Evolutionary conservation across 1,140 invertebrate species (phyloP).

Genomic region (Melitaea cinxia): DNA sequence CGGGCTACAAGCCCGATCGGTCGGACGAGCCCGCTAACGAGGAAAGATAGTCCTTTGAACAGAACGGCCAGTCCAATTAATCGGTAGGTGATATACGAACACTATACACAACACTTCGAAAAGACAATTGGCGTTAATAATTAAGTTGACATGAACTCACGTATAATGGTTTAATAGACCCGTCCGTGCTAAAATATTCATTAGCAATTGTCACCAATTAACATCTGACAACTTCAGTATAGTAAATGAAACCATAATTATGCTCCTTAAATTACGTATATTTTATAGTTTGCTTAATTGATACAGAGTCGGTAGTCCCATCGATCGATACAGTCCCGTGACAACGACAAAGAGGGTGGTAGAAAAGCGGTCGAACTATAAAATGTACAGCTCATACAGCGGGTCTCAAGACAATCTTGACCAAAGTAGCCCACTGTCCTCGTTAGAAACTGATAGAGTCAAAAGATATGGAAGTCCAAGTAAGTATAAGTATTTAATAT

Average conservation of each 20-base stretch:
- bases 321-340: slow-evolving; percentile 72
- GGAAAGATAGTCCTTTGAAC: slow-evolving; percentile 73
- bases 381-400: slow-evolving; percentile 73
- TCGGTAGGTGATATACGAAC: slow-evolving; percentile 55
- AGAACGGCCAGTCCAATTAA: slow-evolving; percentile 78
- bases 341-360: slow-evolving; percentile 69
- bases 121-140: slow-evolving; percentile 21
- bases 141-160: slow-evolving; percentile 5
- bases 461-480: slow-evolving; percentile 73
- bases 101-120: slow-evolving; percentile 11
- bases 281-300: neutral
- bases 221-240: neutral
- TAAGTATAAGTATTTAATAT: slow-evolving; percentile 40
- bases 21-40: slow-evolving; percentile 68
- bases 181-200: neutral
- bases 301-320: slow-evolving; percentile 68
- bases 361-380: slow-evolving; percentile 74
- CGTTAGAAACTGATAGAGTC: slow-evolving; percentile 61
- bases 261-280: neutral
- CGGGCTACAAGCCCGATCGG: slow-evolving; percentile 69
- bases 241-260: neutral
- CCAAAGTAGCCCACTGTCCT: slow-evolving; percentile 65
- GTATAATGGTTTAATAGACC: slow-evolving; percentile 1
- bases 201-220: slow-evolving; percentile 2
- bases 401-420: slow-evolving; percentile 73